These are phyloP conservation scores for Microctenopoma lineatum DNA, from an alignment of 2,797 vertebrate genomes.

Conservation along the genomic window DNA sequence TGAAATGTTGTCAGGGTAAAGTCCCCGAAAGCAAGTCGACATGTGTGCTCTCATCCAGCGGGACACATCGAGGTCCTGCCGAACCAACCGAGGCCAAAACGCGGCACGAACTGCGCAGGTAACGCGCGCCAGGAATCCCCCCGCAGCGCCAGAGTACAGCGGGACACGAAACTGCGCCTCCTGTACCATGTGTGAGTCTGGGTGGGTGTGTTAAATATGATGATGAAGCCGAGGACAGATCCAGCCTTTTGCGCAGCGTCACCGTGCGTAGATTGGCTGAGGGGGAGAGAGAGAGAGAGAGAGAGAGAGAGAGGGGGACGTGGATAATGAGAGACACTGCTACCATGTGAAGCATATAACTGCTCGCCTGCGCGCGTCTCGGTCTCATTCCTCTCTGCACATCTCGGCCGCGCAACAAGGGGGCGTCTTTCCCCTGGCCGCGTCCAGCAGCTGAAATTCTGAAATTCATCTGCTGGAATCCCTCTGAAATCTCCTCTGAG, in stretches of 20 bases:
- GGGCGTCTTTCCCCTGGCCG: slow-evolving; percentile 83
- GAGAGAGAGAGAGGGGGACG: slow-evolving; percentile 63
- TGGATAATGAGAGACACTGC: slow-evolving; percentile 44
- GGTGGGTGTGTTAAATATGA: slow-evolving; percentile 93
- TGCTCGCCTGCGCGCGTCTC: slow-evolving; percentile 63
- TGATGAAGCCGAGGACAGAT: slow-evolving; percentile 84
- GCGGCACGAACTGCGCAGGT: slow-evolving; percentile 77
- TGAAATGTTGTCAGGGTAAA: slow-evolving; percentile 43
- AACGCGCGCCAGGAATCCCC: slow-evolving; percentile 34
- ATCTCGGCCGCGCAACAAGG: slow-evolving; percentile 85
- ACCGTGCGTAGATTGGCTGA: slow-evolving; percentile 82
- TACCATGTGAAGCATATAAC: slow-evolving; percentile 52
- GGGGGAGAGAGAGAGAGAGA: slow-evolving; percentile 30
- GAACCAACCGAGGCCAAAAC: slow-evolving; percentile 31
- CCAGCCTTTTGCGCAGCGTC: slow-evolving; percentile 91
- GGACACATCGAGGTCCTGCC: slow-evolving; percentile 27
- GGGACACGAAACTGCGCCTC: slow-evolving; percentile 58
- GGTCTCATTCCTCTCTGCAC: slow-evolving; percentile 82
- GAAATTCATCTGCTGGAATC: slow-evolving; percentile 73
- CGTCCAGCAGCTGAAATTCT: slow-evolving; percentile 10
- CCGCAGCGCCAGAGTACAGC: slow-evolving; percentile 23
- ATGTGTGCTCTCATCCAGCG: slow-evolving; percentile 33
- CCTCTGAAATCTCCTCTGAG: slow-evolving; percentile 69
- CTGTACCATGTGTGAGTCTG: slow-evolving; percentile 78
- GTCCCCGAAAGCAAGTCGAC: slow-evolving; percentile 57